Conservation (phyloP, 2,113 vertebrate species). For the Alectura lathami region DNA sequence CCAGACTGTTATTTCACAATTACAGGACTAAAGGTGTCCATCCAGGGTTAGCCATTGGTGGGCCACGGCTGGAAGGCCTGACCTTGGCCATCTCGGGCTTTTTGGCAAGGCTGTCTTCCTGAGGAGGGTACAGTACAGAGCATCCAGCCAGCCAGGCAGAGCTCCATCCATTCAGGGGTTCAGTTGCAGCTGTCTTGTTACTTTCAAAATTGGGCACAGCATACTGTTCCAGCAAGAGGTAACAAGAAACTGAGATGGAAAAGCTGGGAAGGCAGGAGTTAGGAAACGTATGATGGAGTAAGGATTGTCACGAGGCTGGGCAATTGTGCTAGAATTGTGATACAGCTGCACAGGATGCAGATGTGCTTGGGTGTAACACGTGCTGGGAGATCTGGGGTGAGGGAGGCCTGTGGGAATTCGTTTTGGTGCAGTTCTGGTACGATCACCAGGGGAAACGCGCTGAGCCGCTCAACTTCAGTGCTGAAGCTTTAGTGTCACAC, state of each 20-base stretch:
- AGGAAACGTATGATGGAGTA: background rate
- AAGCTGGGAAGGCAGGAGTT: background rate
- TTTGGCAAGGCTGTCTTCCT: background rate
- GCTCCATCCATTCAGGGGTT: background rate
- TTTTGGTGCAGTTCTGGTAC: background rate
- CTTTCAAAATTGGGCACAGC: background rate
- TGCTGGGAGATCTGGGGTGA: background rate
- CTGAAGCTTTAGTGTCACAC: background rate
- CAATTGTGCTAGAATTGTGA: background rate
- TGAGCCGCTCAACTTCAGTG: background rate
- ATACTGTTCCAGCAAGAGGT: background rate
- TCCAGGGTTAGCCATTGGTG: fast-evolving
- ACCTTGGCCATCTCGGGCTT: background rate
- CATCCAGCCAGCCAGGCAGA: background rate
- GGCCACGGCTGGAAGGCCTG: background rate
- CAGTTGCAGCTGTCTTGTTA: background rate
- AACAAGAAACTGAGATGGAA: background rate
- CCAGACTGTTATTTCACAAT: background rate
- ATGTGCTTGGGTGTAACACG: background rate
- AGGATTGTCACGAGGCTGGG: background rate
- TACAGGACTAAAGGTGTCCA: background rate
- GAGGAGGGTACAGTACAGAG: background rate
- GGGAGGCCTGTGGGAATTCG: background rate
- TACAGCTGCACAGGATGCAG: background rate
- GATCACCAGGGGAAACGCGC: background rate